Percentiles rank a stretch among this genome's conserved stretches.
These are phyloP conservation scores for Coturnix japonica DNA, from an alignment of 2,113 vertebrate genomes.

Conservation along the genomic window DNA sequence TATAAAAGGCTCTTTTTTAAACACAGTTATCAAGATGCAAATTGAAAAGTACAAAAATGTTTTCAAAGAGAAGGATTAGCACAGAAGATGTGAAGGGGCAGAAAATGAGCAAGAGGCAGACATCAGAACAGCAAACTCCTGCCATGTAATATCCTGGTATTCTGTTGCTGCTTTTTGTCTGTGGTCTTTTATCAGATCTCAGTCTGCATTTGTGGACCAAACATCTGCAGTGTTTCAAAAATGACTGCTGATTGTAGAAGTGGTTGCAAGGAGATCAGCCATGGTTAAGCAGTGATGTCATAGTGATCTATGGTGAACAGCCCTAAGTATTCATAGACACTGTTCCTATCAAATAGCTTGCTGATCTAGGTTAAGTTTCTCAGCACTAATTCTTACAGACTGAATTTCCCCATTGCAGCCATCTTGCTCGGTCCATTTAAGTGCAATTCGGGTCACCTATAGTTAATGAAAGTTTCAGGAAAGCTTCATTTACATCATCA, in stretches of 20 bases:
- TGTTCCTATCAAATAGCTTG: background rate
- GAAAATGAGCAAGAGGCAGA: background rate
- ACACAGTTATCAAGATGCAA: background rate
- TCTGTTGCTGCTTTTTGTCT: background rate
- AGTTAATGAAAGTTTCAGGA: background rate
- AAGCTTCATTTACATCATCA: background rate
- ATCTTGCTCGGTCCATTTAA: background rate
- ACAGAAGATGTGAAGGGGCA: background rate
- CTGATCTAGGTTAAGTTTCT: background rate
- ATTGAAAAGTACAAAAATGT: background rate
- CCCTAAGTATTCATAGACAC: background rate
- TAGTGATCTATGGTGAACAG: background rate
- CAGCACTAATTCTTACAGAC: background rate
- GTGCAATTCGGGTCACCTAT: background rate
- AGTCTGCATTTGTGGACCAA: background rate
- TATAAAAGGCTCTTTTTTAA: background rate
- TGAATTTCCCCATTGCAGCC: background rate
- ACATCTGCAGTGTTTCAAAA: background rate
- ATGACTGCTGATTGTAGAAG: background rate
- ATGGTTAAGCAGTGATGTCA: rapidly evolving
- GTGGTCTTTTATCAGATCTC: background rate
- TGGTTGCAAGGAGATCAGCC: background rate
- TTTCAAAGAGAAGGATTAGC: background rate
- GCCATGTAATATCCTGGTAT: background rate
- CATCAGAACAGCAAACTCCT: background rate